Evolutionary conservation across 2,888 invertebrate species (phyloP), one percentile per base, ranked within the genome.

Genomic region (Punctoribates punctum): DNA sequence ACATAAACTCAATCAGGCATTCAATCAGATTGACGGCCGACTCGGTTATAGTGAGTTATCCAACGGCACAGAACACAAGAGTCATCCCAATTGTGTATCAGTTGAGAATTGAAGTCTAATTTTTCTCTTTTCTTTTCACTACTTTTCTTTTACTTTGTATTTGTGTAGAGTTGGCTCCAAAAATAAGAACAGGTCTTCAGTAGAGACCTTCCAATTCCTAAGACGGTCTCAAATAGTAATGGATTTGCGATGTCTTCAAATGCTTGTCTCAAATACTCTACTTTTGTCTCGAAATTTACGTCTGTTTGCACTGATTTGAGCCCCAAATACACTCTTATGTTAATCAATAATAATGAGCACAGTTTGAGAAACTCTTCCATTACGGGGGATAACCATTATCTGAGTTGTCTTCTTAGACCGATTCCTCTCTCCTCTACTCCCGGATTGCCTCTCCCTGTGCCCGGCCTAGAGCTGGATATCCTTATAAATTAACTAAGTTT

Each of bases 281-380:
- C 67, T 34, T n/a, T 38, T 67, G 34, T 67, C 20, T 67, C 8
- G n/a, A 23, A 34, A 34, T 34, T 34, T 34, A 34, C 34, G 34
- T 34, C 8, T 62, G 38, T 67, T 67, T 38, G 34, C 34, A n/a
- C 34, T 67, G 67, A 67, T 67, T 67, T 67, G 4, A 34, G 17
- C 38, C 20, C 17, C 38, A 34, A 67, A 67, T 67, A 38, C 34
- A 34, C n/a, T 67, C 38, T 67, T 67, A 67, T 67, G 67, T 67
- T 67, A 67, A 67, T 67, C 67, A 67, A 67, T 67, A 67, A 67
- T 67, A 67, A 67, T 67, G 67, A 67, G 20, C 38, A 15, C 4
- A 62, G 29, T 27, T 9, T 62, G 6, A 29, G 62, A 62, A n/a
- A 34, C 34, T 20, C 29, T 62, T 25, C 25, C 62, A 62, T 62